phyloP scores from a whole-genome alignment of 2,113 vertebrate genomes.

The Boulengeromyrus knoepffleri region DNA sequence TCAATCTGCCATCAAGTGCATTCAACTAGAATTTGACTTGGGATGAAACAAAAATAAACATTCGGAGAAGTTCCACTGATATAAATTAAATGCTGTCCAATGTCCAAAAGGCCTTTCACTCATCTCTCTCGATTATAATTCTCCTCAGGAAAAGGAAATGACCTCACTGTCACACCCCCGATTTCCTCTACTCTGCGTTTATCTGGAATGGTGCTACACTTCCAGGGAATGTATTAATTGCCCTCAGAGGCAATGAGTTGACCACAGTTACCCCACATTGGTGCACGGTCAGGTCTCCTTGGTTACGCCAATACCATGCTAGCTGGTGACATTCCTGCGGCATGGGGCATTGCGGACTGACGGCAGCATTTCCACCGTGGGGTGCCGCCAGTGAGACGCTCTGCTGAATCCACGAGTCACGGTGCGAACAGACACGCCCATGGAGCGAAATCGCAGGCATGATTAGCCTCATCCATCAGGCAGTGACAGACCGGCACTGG shows the following conservation, averaged over 20 bases:
- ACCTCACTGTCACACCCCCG: slow-evolving; percentile 23
- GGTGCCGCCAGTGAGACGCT: background rate
- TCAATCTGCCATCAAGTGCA: background rate
- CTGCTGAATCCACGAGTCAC: background rate
- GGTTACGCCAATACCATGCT: slow-evolving; percentile 1
- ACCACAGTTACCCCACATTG: background rate
- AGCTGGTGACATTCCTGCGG: background rate
- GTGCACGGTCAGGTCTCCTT: slow-evolving; percentile 26
- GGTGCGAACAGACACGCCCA: background rate
- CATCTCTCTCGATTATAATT: background rate
- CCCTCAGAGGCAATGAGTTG: slow-evolving; percentile 1
- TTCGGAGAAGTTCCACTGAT: background rate
- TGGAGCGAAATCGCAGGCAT: background rate
- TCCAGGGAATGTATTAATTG: slow-evolving; percentile 25
- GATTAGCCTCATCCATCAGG: background rate
- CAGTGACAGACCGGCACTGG: too few relatives aligned
- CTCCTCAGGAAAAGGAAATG: slow-evolving; percentile 29
- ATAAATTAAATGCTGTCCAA: background rate
- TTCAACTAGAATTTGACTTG: background rate
- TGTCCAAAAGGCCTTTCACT: background rate
- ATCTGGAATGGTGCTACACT: background rate
- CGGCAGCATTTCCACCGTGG: background rate
- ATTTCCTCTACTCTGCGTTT: slow-evolving; percentile 19
- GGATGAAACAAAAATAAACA: background rate
- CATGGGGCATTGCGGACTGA: background rate